phyloP scores from a whole-genome alignment of 2,888 invertebrate genomes.

The Galeruca laticollis region DNA sequence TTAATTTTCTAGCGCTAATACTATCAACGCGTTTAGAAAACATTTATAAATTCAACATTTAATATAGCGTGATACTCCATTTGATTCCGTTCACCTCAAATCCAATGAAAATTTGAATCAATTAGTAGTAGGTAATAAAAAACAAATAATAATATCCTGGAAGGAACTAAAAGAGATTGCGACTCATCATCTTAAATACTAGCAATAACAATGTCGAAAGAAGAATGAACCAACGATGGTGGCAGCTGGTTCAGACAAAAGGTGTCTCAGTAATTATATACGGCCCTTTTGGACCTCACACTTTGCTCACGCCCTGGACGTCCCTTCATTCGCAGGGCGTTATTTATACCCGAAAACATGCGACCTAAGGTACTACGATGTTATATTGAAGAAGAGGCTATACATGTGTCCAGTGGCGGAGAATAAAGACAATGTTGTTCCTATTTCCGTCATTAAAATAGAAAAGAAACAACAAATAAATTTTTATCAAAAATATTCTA shows the following conservation, averaged over 20 bases:
- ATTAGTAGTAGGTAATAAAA: not conserved
- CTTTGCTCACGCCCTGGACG: slow-evolving; percentile 64
- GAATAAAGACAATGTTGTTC: not conserved
- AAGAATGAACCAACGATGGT: slow-evolving; percentile 52
- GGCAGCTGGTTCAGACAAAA: slow-evolving; percentile 64
- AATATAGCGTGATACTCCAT: too few species aligned
- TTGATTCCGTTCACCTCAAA: too few species aligned
- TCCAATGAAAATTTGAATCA: too few species aligned
- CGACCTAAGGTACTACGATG: slow-evolving; percentile 25
- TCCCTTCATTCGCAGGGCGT: slow-evolving; percentile 63
- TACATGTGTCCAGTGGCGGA: slow-evolving; percentile 29
- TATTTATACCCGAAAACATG: slow-evolving; percentile 58
- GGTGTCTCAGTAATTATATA: slow-evolving; percentile 66
- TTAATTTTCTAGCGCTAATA: too few species aligned
- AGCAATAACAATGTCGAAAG: not conserved
- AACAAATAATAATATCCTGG: slow-evolving; percentile 7
- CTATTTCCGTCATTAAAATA: too few species aligned
- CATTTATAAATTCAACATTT: too few species aligned
- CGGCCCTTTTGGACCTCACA: slow-evolving; percentile 65
- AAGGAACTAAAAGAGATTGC: slow-evolving; percentile 15
- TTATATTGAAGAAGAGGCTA: slow-evolving; percentile 31
- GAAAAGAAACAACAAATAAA: too few species aligned
- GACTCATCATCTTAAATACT: slow-evolving; percentile 41
- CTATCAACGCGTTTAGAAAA: too few species aligned
- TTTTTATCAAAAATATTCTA: too few species aligned